Base-by-base conservation (phyloP, 2,797 vertebrate genomes). In the Pelodytes ibericus region DNA sequence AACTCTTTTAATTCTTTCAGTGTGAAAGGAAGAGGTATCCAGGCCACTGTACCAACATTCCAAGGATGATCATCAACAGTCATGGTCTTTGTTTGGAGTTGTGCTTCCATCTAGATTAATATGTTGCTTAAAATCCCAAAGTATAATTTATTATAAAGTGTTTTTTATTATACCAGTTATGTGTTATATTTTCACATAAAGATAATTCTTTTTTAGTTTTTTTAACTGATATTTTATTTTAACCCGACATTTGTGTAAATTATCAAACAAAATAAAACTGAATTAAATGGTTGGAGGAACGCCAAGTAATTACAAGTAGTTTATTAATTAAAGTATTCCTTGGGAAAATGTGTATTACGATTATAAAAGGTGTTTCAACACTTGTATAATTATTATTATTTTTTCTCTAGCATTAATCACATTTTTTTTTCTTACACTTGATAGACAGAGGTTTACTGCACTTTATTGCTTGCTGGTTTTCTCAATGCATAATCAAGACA, bases 131-230 rank as follows among this genome's bases (percentile, higher is more conserved):
- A n/a, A n/a, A n/a, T n/a, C 33, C 33, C 33, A 36, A 5, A 36
- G 33, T 36, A 5, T 36, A 13, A 13, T 0, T 36, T 5, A 36
- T 13, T 36, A 36, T 36, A 36, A 5, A 5, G 33, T 36, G 33
- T 36, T 36, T 36, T 36, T 5, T 36, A 5, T 36, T 36, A 1
- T 13, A 13, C n/a, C n/a, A n/a, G n/a, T n/a, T n/a, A n/a, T n/a
- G n/a, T n/a, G n/a, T 88, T 81, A 44, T 44, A 16, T 44, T 44
- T 44, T 16, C 7, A 77, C 80, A 82, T 75, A 80, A 66, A 83
- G 62, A 79, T 84, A 82, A 87, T 76, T 82, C 85, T 77, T 86
- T 83, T 88, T 78, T 79, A 2, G 2, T 83, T 63, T 71, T 0
- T 80, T 87, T 13, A 44, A 44, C 33, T 44, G 18, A 44, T 44